Evolutionary conservation across 2,797 vertebrate species (phyloP).

Genomic region (Anniella stebbinsi): DNA sequence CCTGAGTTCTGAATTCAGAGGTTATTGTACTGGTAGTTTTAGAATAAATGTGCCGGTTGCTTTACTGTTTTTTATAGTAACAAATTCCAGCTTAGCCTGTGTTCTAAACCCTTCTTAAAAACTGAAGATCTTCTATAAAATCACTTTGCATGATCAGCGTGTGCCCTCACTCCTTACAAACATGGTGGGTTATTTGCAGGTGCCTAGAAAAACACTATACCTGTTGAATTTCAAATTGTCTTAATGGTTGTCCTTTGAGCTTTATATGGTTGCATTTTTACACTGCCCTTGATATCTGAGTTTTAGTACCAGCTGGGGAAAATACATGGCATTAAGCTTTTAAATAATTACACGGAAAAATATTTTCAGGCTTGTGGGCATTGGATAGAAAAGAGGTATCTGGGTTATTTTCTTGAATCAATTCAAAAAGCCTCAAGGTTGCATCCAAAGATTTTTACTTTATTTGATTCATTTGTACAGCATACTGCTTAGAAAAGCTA

Average conservation of each 20-base stretch:
- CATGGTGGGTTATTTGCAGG: neutral
- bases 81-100: neutral
- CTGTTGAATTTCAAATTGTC: neutral
- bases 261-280: neutral
- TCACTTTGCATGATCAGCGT: neutral
- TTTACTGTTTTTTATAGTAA: conserved; percentile 22
- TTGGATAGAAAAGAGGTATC: neutral
- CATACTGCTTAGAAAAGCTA: neutral
- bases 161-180: neutral
- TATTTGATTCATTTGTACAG: neutral
- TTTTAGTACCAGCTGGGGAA: neutral
- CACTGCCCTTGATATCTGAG: neutral
- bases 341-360: neutral
- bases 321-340: neutral
- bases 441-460: neutral
- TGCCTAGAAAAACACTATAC: too few species aligned
- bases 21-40: neutral
- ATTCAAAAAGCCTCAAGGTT: neutral
- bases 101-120: neutral
- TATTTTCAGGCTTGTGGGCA: neutral
- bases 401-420: neutral
- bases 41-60: neutral
- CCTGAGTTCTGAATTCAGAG: neutral
- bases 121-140: neutral
- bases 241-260: neutral